phyloP scores from a whole-genome alignment of 1,140 invertebrate genomes.

The Lucilia sericata region DNA sequence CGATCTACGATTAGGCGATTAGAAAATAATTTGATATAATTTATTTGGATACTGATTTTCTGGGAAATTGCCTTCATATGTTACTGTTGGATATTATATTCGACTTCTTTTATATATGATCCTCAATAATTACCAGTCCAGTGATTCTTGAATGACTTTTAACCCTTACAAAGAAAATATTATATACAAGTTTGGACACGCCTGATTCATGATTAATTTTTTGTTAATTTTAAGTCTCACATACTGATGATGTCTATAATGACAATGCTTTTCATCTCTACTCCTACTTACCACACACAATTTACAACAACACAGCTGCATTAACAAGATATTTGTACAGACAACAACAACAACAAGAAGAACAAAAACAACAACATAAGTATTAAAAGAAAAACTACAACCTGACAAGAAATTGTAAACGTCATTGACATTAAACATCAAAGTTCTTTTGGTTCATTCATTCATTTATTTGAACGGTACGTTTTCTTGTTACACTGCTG shows the following conservation, averaged over 20 bases:
- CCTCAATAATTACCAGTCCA: no score
- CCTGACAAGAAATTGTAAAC: conserved; percentile 26
- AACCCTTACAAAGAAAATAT: no score
- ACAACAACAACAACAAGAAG: background rate
- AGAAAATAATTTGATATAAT: no score
- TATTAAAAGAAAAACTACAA: background rate
- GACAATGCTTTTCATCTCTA: conserved; percentile 20
- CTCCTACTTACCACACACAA: conserved; percentile 9
- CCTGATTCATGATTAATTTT: no score
- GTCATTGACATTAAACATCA: conserved; percentile 28
- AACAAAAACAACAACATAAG: background rate
- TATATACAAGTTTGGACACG: no score
- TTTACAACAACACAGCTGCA: background rate
- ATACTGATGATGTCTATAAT: conserved; percentile 23
- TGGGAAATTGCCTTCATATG: no score
- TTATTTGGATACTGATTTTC: no score
- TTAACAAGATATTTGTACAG: background rate
- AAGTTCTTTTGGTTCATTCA: conserved; percentile 10
- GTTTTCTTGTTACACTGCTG: background rate
- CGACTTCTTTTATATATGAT: no score
- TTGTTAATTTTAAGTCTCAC: background rate
- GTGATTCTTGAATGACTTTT: no score
- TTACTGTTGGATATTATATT: no score
- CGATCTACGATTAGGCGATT: no score
- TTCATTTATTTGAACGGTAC: background rate